Percentiles rank a stretch among this genome's conserved stretches.
Conservation (phyloP, 2,888 invertebrate species). For the Drosophila ezoana region DNA sequence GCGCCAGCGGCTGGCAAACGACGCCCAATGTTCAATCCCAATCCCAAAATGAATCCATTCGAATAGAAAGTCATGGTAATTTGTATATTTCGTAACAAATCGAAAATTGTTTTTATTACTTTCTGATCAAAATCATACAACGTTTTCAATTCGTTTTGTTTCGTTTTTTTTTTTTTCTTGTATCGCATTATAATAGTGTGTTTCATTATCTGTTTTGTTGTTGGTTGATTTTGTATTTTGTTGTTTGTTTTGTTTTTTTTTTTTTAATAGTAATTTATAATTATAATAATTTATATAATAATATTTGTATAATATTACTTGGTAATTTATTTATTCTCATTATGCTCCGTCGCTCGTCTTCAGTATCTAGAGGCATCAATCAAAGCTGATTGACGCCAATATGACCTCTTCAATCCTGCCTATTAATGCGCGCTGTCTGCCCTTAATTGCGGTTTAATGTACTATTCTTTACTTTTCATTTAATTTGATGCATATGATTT, state of each 20-base stretch:
- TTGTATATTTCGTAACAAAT: constrained; percentile 79
- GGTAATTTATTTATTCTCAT: constrained; percentile 77
- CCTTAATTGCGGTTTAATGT: constrained; percentile 39
- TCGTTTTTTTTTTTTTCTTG: constrained; percentile 22
- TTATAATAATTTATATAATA: constrained; percentile 80
- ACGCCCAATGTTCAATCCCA: neutral
- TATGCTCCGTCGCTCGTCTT: constrained; percentile 36
- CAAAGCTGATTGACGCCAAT: constrained; percentile 37
- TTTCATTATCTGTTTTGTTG: constrained; percentile 66
- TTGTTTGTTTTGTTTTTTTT: constrained; percentile 56
- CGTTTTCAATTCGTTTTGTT: constrained; percentile 83
- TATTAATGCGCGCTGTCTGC: constrained; percentile 31
- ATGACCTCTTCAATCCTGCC: constrained; percentile 33
- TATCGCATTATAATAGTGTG: constrained; percentile 62
- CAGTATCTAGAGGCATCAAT: constrained; percentile 24
- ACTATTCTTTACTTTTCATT: constrained; percentile 44
- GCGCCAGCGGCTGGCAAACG: too few species aligned
- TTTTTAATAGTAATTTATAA: constrained; percentile 75
- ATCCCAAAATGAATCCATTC: neutral
- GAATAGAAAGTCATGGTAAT: constrained; percentile 37
- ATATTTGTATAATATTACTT: constrained; percentile 80
- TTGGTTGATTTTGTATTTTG: constrained; percentile 39
- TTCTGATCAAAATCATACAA: constrained; percentile 85
- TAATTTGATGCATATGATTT: constrained; percentile 74
- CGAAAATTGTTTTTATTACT: constrained; percentile 80